Evolutionary conservation across 2,797 vertebrate genomes (phyloP).

Genomic region (Halcyon smyrnensis): DNA sequence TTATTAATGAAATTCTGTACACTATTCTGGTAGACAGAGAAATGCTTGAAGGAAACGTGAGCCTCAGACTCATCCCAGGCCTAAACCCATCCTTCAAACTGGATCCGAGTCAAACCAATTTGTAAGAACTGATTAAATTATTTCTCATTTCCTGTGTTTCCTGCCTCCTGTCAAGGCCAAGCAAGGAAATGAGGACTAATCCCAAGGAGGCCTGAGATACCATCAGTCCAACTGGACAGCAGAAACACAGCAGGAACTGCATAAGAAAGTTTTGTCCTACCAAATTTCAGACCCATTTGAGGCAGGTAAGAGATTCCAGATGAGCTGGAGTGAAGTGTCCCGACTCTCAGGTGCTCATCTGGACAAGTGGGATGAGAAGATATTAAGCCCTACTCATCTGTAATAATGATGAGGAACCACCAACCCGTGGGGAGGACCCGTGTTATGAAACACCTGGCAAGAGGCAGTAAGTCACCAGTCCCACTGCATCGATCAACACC

Average conservation of each 20-base stretch:
- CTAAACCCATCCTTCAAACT: not conserved
- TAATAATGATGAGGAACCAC: not conserved
- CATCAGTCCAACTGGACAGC: not conserved
- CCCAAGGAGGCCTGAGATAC: not conserved
- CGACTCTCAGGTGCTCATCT: not conserved
- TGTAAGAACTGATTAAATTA: slow-evolving; percentile 12
- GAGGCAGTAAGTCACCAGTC: not conserved
- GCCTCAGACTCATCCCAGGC: not conserved
- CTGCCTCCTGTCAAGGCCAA: not conserved
- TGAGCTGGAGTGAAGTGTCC: not conserved
- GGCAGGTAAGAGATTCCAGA: not conserved
- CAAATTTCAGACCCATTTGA: not conserved
- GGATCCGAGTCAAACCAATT: not conserved
- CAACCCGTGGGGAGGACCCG: rapidly evolving
- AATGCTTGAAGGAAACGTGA: not conserved
- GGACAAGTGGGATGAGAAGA: not conserved
- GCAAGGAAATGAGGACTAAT: slow-evolving; percentile 27
- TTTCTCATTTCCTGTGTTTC: slow-evolving; percentile 24
- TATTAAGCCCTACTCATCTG: not conserved
- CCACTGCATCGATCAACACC: not conserved
- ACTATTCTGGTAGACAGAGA: not conserved
- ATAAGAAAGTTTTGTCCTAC: not conserved
- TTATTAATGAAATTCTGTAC: not conserved
- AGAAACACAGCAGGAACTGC: not conserved
- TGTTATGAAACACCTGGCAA: not conserved